Conservation (phyloP, 1,140 invertebrate genomes). For the Drosophila insularis region DNA sequence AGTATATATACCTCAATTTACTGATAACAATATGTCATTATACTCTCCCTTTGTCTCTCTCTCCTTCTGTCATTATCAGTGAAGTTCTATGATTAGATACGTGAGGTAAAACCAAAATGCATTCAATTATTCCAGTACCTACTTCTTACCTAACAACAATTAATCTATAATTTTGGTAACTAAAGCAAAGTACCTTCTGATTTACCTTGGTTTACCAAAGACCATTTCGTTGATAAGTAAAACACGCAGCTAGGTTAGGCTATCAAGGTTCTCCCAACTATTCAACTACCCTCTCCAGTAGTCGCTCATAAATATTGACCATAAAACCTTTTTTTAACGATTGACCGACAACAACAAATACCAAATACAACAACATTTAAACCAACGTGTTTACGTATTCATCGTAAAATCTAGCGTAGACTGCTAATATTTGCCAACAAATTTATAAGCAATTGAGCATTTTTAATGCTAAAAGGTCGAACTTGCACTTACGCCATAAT, state of each 20-base stretch:
- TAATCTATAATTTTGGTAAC: background rate
- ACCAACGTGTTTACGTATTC: conserved; percentile 25
- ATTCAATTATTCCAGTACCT: background rate
- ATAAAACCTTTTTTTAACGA: conserved; percentile 19
- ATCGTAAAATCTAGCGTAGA: conserved; percentile 17
- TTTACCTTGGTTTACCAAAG: conserved; percentile 3
- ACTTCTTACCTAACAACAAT: background rate
- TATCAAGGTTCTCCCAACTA: conserved; percentile 21
- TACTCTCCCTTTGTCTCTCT: too few species aligned
- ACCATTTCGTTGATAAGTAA: too few species aligned
- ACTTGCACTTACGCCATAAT: background rate
- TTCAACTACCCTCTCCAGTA: conserved; percentile 28
- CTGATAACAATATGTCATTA: background rate
- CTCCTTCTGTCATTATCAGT: too few species aligned
- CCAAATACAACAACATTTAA: background rate
- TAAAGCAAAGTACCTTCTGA: background rate
- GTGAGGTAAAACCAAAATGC: background rate
- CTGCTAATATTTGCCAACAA: background rate
- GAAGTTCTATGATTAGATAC: too few species aligned
- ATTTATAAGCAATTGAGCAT: background rate
- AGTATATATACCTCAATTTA: background rate
- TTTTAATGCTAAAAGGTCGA: background rate
- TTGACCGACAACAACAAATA: conserved; percentile 16
- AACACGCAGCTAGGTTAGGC: background rate
- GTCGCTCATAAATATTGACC: conserved; percentile 3